Conservation (phyloP, 2,113 vertebrate genomes). For the Tinamus guttatus region DNA sequence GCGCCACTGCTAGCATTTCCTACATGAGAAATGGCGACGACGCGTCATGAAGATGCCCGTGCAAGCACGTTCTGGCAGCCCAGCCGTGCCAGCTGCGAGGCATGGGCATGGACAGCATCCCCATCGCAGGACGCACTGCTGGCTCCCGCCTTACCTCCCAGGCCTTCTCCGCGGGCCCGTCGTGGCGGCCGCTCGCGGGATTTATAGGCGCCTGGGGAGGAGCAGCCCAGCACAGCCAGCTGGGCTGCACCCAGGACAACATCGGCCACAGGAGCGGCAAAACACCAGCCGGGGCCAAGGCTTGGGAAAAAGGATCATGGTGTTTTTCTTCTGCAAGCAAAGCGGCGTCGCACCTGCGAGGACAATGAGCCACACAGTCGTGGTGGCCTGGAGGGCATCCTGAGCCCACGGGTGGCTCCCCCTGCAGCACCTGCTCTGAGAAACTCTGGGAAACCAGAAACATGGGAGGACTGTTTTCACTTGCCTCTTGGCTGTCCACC, state of each 20-base stretch:
- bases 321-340: background rate
- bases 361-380: background rate
- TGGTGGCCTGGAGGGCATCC: background rate
- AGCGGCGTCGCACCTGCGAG: too few species aligned
- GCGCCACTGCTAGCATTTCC: too few species aligned
- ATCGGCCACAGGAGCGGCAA: background rate
- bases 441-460: background rate
- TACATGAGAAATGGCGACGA: too few species aligned
- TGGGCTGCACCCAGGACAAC: background rate
- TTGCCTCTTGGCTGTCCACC: background rate
- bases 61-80: too few species aligned
- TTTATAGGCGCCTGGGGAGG: background rate
- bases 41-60: too few species aligned
- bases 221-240: too few species aligned
- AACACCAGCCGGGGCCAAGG: background rate
- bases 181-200: accelerated
- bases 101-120: too few species aligned
- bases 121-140: too few species aligned
- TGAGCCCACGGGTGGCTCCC: background rate
- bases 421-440: background rate
- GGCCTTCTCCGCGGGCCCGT: background rate
- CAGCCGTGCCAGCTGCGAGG: too few species aligned
- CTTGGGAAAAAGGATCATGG: background rate
- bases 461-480: background rate
- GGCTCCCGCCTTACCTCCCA: background rate